These are phyloP conservation scores for Phyllopteryx taeniolatus DNA, from an alignment of 2,113 vertebrate species.

Conservation along the genomic window DNA sequence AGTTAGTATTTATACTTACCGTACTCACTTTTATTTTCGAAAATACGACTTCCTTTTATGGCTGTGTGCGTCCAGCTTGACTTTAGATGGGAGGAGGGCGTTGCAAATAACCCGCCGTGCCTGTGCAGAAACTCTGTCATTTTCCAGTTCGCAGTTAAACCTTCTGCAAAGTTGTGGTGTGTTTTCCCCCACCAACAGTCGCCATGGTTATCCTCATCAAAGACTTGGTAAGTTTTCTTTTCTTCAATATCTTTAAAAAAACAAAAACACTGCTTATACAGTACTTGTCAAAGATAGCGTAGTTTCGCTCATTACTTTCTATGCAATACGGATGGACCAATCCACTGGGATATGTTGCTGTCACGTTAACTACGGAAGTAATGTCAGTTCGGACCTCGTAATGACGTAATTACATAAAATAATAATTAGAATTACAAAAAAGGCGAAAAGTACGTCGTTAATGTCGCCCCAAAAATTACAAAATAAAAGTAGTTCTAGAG, in stretches of 20 bases:
- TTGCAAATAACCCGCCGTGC: not conserved
- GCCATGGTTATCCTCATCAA: not conserved
- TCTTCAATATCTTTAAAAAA: not conserved
- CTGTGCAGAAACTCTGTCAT: not conserved
- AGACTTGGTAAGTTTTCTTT: constrained; percentile 10
- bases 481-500: not conserved
- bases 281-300: not conserved
- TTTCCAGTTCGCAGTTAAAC: not conserved
- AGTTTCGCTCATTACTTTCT: not conserved
- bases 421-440: not conserved
- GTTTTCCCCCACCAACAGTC: not conserved
- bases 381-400: not conserved
- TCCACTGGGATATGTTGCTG: not conserved
- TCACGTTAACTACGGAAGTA: not conserved
- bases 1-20: not conserved
- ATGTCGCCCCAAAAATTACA: not conserved
- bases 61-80: not conserved
- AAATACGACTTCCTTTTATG: not conserved
- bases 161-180: accelerated
- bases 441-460: not conserved
- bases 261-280: not conserved
- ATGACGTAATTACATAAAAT: not conserved
- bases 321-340: not conserved
- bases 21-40: not conserved
- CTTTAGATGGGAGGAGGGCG: not conserved